phyloP scores from a whole-genome alignment of 2,888 invertebrate species.

The Catocala fraxini region DNA sequence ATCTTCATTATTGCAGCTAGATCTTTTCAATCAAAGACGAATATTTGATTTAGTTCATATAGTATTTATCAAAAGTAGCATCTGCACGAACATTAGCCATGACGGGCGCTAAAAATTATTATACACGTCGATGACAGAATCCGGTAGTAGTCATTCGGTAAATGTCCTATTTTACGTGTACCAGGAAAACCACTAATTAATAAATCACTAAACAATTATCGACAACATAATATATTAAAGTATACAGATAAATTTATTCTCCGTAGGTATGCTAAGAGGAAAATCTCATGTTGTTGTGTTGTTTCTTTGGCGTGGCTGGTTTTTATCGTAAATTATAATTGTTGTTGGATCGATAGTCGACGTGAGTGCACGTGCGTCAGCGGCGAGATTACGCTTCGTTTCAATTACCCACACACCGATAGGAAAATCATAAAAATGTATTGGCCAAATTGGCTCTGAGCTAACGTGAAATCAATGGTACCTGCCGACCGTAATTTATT shows the following conservation, averaged over 20 bases:
- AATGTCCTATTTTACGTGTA: not conserved
- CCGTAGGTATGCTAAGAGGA: slow-evolving; percentile 32
- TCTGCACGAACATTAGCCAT: not conserved
- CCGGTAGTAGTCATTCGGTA: not conserved
- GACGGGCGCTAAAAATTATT: not conserved
- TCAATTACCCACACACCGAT: slow-evolving; percentile 66
- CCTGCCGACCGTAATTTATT: slow-evolving; percentile 26
- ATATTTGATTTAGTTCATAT: too few relatives aligned
- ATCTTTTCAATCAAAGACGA: too few relatives aligned
- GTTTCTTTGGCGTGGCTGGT: slow-evolving; percentile 51
- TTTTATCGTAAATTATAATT: slow-evolving; percentile 65
- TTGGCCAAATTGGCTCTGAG: slow-evolving; percentile 64
- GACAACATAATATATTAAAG: slow-evolving; percentile 23
- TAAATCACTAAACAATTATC: slow-evolving; percentile 25
- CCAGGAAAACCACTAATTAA: slow-evolving; percentile 38
- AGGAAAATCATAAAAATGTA: slow-evolving; percentile 71
- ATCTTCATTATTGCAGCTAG: too few relatives aligned
- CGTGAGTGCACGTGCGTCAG: slow-evolving; percentile 70
- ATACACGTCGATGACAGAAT: not conserved
- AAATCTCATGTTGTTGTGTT: slow-evolving; percentile 37
- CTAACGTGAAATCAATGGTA: slow-evolving; percentile 51
- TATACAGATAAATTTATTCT: slow-evolving; percentile 11
- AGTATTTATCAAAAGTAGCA: too few relatives aligned
- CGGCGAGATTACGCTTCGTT: slow-evolving; percentile 63
- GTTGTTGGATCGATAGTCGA: slow-evolving; percentile 59